A percentile compares a stretch with the other conserved stretches of the same genome.
Evolutionary conservation across 2,113 vertebrate genomes (phyloP).

Genomic region (Triplophysa rosa): DNA sequence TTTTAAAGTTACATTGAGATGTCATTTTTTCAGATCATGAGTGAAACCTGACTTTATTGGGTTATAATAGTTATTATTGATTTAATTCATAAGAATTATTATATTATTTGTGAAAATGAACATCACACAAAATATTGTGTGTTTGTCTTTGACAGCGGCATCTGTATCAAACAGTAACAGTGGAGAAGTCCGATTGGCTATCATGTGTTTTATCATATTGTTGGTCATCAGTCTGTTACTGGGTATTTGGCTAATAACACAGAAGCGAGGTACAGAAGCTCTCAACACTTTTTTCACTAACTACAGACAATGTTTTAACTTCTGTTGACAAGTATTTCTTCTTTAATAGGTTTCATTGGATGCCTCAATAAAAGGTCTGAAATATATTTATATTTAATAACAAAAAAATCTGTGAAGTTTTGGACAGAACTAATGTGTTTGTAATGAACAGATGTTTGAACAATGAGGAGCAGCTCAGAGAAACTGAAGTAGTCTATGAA

Average conservation of each 20-base stretch:
- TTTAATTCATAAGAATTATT: no score
- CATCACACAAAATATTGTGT: neutral
- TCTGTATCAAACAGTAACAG: neutral
- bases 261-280: conserved; percentile 15
- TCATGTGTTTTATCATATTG: neutral
- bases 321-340: neutral
- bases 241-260: conserved; percentile 2
- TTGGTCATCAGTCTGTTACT: conserved; percentile 1
- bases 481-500: neutral
- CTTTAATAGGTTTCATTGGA: conserved; percentile 1
- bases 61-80: no score
- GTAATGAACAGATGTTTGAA: neutral
- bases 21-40: no score
- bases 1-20: no score
- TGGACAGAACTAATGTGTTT: neutral
- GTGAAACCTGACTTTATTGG: no score
- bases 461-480: neutral
- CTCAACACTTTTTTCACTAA: neutral
- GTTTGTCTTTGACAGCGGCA: neutral
- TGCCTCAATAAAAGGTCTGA: conserved; percentile 35
- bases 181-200: neutral
- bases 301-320: no score
- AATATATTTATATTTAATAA: neutral
- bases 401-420: neutral
- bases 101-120: no score